Conservation (phyloP, 1,140 invertebrate genomes). For the Globodera ellingtonae region DNA sequence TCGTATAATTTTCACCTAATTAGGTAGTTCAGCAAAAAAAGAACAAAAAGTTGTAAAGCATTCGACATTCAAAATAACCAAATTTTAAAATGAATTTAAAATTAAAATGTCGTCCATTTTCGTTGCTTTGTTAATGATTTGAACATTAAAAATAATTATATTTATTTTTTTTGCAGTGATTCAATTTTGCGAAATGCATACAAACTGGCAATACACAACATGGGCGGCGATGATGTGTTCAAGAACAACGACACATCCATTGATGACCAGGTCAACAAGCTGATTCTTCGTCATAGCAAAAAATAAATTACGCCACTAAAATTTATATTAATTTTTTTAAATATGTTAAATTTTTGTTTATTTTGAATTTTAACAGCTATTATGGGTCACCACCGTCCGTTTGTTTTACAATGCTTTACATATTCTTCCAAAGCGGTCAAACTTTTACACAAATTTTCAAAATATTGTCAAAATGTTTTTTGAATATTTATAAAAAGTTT, state of each 20-base stretch:
- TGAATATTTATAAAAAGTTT: too few relatives aligned
- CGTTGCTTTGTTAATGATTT: not conserved
- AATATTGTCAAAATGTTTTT: too few relatives aligned
- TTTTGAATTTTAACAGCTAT: too few relatives aligned
- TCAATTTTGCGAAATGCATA: conserved; percentile 40
- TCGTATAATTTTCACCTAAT: not conserved
- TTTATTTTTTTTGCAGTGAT: not conserved
- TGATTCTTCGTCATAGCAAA: not conserved
- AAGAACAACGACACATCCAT: conserved; percentile 37
- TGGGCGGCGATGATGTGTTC: conserved; percentile 49
- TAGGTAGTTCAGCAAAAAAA: not conserved
- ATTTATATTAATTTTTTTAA: too few relatives aligned
- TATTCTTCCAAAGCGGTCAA: too few relatives aligned
- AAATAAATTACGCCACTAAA: too few relatives aligned
- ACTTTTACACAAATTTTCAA: too few relatives aligned
- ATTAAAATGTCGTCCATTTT: not conserved
- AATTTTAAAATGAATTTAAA: not conserved
- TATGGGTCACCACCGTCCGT: too few relatives aligned
- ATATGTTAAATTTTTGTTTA: too few relatives aligned
- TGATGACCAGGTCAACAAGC: not conserved
- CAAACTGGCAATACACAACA: conserved; percentile 40
- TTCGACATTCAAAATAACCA: not conserved
- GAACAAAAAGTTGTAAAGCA: not conserved
- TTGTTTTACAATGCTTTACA: too few relatives aligned
- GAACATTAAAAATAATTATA: not conserved